phyloP scores from a whole-genome alignment of 2,888 invertebrate genomes.

The Agapostemon virescens region DNA sequence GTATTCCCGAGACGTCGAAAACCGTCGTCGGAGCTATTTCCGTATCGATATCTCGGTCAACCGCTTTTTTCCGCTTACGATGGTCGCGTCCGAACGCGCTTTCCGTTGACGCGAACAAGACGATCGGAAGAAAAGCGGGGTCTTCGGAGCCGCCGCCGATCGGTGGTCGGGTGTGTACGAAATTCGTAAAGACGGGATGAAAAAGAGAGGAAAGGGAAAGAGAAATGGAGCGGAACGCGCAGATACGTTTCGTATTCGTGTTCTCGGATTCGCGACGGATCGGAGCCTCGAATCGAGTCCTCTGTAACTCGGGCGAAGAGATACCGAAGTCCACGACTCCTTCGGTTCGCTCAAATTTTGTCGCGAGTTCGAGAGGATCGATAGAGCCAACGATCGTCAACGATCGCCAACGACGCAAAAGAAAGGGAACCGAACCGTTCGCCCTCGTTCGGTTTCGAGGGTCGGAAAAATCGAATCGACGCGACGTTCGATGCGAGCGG shows the following conservation, averaged over 20 bases:
- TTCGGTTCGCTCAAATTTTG: neutral
- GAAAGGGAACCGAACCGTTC: too few species aligned
- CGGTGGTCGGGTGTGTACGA: too few species aligned
- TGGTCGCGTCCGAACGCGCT: neutral
- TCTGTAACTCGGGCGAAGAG: neutral
- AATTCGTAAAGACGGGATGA: too few species aligned
- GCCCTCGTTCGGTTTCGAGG: neutral
- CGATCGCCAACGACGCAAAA: too few species aligned
- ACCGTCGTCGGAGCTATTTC: neutral
- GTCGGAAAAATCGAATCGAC: neutral
- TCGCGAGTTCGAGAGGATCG: neutral
- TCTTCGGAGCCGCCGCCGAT: too few species aligned
- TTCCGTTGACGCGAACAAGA: neutral
- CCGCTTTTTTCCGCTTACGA: neutral
- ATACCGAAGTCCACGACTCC: neutral
- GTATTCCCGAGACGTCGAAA: neutral
- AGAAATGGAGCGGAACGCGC: neutral
- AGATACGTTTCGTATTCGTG: neutral
- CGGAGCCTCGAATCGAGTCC: neutral
- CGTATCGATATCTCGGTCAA: neutral
- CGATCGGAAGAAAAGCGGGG: neutral
- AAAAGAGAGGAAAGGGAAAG: neutral
- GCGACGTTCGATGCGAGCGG: neutral
- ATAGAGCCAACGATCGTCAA: neutral
- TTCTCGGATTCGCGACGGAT: neutral